Base-by-base conservation (phyloP, 2,888 invertebrate genomes). In the Onchidella celtica region DNA sequence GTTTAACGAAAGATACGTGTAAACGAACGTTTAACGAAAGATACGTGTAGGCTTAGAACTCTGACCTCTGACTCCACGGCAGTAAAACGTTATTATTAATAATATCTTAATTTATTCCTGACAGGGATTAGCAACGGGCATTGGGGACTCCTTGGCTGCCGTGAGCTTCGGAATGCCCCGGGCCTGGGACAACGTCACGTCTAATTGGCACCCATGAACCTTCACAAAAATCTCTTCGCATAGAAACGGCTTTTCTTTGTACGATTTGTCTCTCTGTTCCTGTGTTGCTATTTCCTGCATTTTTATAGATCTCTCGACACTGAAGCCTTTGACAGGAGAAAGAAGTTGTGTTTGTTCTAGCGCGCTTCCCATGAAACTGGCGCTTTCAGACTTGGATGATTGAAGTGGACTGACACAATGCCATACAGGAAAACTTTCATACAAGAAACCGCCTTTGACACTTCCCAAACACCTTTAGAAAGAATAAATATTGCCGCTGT, bases 311-410 rank as follows among this genome's bases (percentile, higher is more conserved):
- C 61, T 38, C 3, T n/a, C 14, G 34, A 38, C 38, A 59, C 73
- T 36, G 36, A 4, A n/a, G 36, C 24, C 38, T 61, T 73, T 73
- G 59, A 1, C 11, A 59, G 27, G 24, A 0, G 38, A 24, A 73
- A 36, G 27, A 73, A 73, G 27, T n/a, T 34, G 14, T 73, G 59
- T 73, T 73, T 73, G 73, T 73, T 73, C 59, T 73, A 73, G 59
- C 3, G 36, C 59, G 73, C 59, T 34, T 32, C 59, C 57, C 73
- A 73, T 73, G 73, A 73, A 59, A 73, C 59, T 27, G 38, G 36
- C 73, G 55, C 57, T 59, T 75, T 40, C 65, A 75, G 11, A 27
- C 21, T 73, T 27, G n/a, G 24, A 21, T 73, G 75, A 65, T 75
- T 75, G 75, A 47, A 65, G 65, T 65, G 75, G 65, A 1, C 40